Base-by-base conservation (phyloP, 1,140 invertebrate genomes). In the Drosophila athabasca region DNA sequence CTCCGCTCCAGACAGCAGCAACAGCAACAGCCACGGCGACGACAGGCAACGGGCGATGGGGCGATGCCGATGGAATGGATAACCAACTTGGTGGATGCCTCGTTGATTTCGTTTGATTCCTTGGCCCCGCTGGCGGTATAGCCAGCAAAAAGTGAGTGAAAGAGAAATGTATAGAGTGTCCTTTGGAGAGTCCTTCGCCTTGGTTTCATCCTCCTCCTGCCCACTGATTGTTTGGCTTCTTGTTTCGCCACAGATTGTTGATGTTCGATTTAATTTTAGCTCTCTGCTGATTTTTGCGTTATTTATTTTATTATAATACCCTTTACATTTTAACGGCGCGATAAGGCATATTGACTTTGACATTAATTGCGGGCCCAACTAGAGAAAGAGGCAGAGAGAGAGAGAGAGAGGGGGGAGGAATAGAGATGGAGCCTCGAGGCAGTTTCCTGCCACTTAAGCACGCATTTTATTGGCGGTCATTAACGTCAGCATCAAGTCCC, bases 301-400 rank as follows among this genome's bases (percentile, higher is more conserved):
- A 87, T 87, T 87, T 87, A 87, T 87, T 87, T 87, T 88, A 87
- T 88, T 87, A 76, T 82, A 87, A 87, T 87, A 88, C 82, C 83
- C 82, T 87, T 87, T 87, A 88, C 79, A 82, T 82, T 87, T 87
- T 87, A 88, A 87, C 83, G 75, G 70, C 75, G 58, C 83, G 82
- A 87, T 87, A 88, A 88, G 82, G 82, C 82, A 87, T 87, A 88
- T 87, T 87, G 82, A 82, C 82, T 88, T 82, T 82, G 82, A 87
- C 82, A 87, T 87, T 87, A 87, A 88, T 87, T 87, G 82, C 78
- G 51, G 45, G 68, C 11, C 35, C 35, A 39, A 5, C 35, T 13
- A 13, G 3, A 13, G 11, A 13, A 1, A 3, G 11, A 3, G 15
- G 22, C 9, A 13, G 41, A 43, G n/a, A 13, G 9, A 7, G 24